A percentile compares a stretch with the other conserved stretches of the same genome.
Conservation (phyloP, 2,888 invertebrate genomes). For the Fragum fragum region DNA sequence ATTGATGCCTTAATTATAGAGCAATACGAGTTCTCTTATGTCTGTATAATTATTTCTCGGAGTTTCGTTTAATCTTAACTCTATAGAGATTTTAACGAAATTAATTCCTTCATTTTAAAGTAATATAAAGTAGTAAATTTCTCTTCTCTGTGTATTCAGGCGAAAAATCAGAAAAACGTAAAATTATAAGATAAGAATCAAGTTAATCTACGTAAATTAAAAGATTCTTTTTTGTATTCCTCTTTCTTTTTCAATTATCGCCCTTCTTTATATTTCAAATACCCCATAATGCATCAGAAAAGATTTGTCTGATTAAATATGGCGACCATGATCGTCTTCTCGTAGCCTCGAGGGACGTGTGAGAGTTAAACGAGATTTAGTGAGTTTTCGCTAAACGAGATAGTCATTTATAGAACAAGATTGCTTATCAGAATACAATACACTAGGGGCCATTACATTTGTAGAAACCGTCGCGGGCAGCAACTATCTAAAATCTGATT, state of each 20-base stretch:
- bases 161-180: slow-evolving; percentile 42
- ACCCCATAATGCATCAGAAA: slow-evolving; percentile 49
- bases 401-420: slow-evolving; percentile 44
- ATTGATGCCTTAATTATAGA: slow-evolving; percentile 8
- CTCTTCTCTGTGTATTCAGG: slow-evolving; percentile 25
- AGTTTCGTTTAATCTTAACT: slow-evolving; percentile 39
- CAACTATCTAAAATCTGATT: slow-evolving; percentile 38
- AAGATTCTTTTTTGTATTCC: slow-evolving; percentile 33
- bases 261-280: slow-evolving; percentile 51
- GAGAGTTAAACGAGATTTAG: slow-evolving; percentile 57
- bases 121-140: slow-evolving; percentile 24
- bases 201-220: slow-evolving; percentile 61
- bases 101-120: slow-evolving; percentile 37
- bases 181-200: slow-evolving; percentile 45
- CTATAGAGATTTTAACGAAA: slow-evolving; percentile 60
- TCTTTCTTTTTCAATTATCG: slow-evolving; percentile 47
- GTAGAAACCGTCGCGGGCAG: slow-evolving; percentile 46
- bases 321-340: slow-evolving; percentile 39
- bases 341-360: slow-evolving; percentile 52
- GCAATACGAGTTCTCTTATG: neutral
- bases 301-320: slow-evolving; percentile 44
- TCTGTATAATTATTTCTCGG: slow-evolving; percentile 18
- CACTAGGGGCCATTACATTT: slow-evolving; percentile 54
- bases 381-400: slow-evolving; percentile 43
- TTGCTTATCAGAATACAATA: slow-evolving; percentile 46